Percentiles rank a stretch among this genome's conserved stretches.
phyloP scores from a whole-genome alignment of 2,797 vertebrate genomes.

The Diceros bicornis region DNA sequence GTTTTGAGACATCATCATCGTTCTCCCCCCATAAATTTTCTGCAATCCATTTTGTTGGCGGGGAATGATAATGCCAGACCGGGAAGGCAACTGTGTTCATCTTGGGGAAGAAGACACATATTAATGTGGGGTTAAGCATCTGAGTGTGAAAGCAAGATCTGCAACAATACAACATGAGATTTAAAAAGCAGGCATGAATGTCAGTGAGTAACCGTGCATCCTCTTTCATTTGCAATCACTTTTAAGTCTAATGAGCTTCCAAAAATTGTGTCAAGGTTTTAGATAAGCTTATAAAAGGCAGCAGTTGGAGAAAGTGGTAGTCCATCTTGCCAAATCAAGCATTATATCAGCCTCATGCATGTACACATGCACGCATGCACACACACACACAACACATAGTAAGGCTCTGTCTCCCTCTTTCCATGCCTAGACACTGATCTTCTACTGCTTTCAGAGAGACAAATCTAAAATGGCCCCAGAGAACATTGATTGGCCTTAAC shows the following conservation, averaged over 20 bases:
- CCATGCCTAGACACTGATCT: neutral
- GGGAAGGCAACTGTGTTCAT: conserved; percentile 55
- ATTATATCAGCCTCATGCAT: neutral
- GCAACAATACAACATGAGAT: conserved; percentile 83
- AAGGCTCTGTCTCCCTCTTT: neutral
- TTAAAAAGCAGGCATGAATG: conserved; percentile 91
- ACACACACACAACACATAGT: neutral
- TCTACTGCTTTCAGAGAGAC: conserved; percentile 6
- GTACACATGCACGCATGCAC: accelerated
- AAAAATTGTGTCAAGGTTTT: conserved; percentile 89
- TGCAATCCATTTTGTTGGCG: conserved; percentile 63
- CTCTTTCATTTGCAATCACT: conserved; percentile 92
- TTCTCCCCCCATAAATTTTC: neutral
- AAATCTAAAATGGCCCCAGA: conserved; percentile 10
- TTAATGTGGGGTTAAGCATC: conserved; percentile 83
- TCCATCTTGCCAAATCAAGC: neutral
- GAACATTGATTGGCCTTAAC: neutral
- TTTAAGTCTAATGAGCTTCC: conserved; percentile 92
- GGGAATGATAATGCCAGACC: conserved; percentile 54
- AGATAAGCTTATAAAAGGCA: conserved; percentile 75
- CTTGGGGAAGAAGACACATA: conserved; percentile 58
- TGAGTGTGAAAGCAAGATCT: conserved; percentile 88
- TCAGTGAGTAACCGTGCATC: conserved; percentile 89
- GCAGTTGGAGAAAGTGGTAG: conserved; percentile 6
- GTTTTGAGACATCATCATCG: neutral